Base-by-base conservation (phyloP, 2,888 invertebrate genomes). In the Phengaris alcon region DNA sequence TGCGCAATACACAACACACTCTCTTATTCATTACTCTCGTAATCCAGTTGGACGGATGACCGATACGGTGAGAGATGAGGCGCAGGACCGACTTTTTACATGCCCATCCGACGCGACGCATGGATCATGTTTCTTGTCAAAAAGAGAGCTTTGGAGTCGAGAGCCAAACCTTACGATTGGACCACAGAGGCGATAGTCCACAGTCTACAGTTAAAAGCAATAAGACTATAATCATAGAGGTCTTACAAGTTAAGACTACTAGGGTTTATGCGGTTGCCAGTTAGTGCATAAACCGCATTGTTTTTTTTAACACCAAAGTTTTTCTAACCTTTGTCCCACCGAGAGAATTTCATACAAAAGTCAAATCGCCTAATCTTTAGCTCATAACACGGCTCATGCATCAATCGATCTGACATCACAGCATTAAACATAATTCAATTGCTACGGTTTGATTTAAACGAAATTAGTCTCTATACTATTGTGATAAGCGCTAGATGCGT, bases 371-470 rank as follows among this genome's bases (percentile, higher is more conserved):
- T 52, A 35, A 72, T 72, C 72, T 72, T 54, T 35, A 52, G 52
- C 52, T 72, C 72, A 72, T 72, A 72, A 54, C 72, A 72, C 8
- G 54, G 70, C 70, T 51, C 70, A 72, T 72, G 72, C 72, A 72
- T 72, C 72, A 72, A 72, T 72, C 72, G 72, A 72, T 52, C 72
- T 72, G 72, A 72, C 72, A 72, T 72, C 52, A 52, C 54, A 51
- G 70, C 70, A 70, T 70, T 70, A 70, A 48, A 70, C 48, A 70
- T 22, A 72, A 52, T 35, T 35, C 72, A 51, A 22, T 72, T 52
- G 54, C 22, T 52, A 35, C 35, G 13, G 52, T 72, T 35, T 4
- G 13, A 72, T 72, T 22, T 54, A 52, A 8, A 12, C 72, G 35
- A 72, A 72, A 35, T 52, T 35, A 72, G 35, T 35, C 72, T 54